Percentiles rank a stretch among this genome's conserved stretches.
These are phyloP conservation scores for Epicauta chinensis DNA, from an alignment of 1,140 invertebrate genomes.

Conservation along the genomic window DNA sequence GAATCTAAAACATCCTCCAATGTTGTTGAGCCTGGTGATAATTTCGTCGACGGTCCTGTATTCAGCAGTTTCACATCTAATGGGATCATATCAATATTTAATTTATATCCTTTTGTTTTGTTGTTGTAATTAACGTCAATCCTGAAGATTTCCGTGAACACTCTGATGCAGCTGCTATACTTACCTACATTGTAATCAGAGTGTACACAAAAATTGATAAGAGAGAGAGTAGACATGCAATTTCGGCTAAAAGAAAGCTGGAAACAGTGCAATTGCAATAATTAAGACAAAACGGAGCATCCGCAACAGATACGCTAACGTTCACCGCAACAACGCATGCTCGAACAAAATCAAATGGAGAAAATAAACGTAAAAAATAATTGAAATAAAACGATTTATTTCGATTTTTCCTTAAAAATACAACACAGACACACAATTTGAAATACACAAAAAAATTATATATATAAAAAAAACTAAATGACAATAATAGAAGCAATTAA, in stretches of 20 bases:
- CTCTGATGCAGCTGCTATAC: too few relatives aligned
- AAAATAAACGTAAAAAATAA: constrained; percentile 12
- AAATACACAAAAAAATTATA: not conserved
- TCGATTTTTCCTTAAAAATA: not conserved
- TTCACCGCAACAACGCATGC: not conserved
- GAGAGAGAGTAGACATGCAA: too few relatives aligned
- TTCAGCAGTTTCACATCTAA: constrained; percentile 27
- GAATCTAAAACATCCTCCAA: constrained; percentile 90
- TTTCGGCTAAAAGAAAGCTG: too few relatives aligned
- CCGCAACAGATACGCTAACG: too few relatives aligned
- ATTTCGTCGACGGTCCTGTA: constrained; percentile 30
- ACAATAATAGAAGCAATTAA: constrained; percentile 2
- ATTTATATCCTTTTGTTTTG: too few relatives aligned
- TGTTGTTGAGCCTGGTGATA: constrained; percentile 73
- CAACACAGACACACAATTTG: constrained; percentile 13
- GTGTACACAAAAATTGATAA: too few relatives aligned
- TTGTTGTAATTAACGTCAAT: too few relatives aligned
- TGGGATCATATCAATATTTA: not conserved
- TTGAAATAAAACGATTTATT: constrained; percentile 29
- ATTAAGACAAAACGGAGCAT: too few relatives aligned
- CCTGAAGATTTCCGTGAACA: too few relatives aligned
- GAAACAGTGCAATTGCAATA: too few relatives aligned
- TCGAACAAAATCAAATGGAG: not conserved
- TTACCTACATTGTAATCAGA: too few relatives aligned
- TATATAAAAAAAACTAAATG: constrained; percentile 12